Evolutionary conservation across 2,113 vertebrate species (phyloP).

Genomic region (Empidonax traillii): DNA sequence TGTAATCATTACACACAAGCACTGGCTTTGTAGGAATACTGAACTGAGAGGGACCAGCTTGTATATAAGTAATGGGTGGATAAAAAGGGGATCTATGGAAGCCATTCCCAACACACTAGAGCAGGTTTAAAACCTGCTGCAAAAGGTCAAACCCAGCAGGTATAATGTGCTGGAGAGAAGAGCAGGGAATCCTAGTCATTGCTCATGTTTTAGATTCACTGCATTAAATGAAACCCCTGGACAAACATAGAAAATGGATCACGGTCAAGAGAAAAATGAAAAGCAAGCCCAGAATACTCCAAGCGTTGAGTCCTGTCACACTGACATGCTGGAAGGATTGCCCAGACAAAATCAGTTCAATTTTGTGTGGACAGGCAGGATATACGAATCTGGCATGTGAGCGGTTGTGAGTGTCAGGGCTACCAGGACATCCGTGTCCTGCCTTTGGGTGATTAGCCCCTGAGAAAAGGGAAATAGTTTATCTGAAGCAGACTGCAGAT

Average conservation of each 20-base stretch:
- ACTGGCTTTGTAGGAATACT: neutral
- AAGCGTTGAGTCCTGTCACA: neutral
- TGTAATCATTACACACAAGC: neutral
- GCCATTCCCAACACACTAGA: neutral
- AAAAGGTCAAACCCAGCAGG: neutral
- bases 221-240: neutral
- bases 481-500: neutral
- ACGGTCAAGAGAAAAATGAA: neutral
- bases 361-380: neutral
- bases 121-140: neutral
- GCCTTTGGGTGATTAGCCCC: neutral
- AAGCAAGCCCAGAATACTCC: neutral
- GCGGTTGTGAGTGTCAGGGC: neutral
- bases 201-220: neutral
- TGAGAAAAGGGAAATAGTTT: neutral
- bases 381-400: neutral
- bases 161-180: neutral
- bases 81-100: neutral
- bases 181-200: neutral
- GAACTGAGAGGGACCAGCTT: neutral
- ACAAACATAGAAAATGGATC: neutral
- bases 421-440: neutral
- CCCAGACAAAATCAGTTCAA: neutral
- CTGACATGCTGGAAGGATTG: neutral
- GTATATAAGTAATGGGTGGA: too few species aligned